Base-by-base conservation (phyloP, 2,797 vertebrate species). In the Schizothorax lantsangensis region DNA sequence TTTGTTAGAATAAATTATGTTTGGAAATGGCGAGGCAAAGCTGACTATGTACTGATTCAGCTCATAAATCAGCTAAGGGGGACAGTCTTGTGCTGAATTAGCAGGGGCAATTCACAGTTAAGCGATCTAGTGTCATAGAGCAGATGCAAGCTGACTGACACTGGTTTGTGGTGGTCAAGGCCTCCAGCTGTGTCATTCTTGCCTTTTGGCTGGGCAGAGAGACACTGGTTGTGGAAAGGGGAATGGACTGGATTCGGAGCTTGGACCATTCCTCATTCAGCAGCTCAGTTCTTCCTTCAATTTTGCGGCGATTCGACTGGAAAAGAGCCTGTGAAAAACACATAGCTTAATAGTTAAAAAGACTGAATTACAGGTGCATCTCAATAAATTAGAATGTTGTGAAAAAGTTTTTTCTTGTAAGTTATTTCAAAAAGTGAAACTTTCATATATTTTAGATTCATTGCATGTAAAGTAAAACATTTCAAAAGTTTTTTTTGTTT, bases 201-300 rank as follows among this genome's bases (percentile, higher is more conserved):
- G 99, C 98, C 97, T 98, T 98, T 85, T 97, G 98, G 81, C 93
- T 95, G 89, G 96, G 94, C 0, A 95, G 92, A 64, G 96, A 95
- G 26, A 96, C 96, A 7, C 93, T 94, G 84, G 96, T 92, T 0
- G 96, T 94, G 86, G 97, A 96, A 80, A 96, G 30, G 30, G 97
- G 97, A 81, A 99, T 95, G 0, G 97, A 95, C 89, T 99, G 98
- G 54, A 99, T 95, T 47, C 96, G 95, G 75, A 98, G 97, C 79
- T 96, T 97, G 93, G 97, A 96, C 98, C 98, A 99, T 52, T 98
- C 97, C 81, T 97, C 94, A 33, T 98, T 98, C 88, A 99, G 94
- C 68, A 98, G 89, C 10, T 96, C 95, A 17, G 96, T 96, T 91
- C 97, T 96, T 86, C 96, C 95, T 80, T 99, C 97, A 84, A 98